Percentiles rank a stretch among this genome's conserved stretches.
These are phyloP conservation scores for Tetragonisca angustula DNA, from an alignment of 2,888 invertebrate genomes.

Conservation along the genomic window DNA sequence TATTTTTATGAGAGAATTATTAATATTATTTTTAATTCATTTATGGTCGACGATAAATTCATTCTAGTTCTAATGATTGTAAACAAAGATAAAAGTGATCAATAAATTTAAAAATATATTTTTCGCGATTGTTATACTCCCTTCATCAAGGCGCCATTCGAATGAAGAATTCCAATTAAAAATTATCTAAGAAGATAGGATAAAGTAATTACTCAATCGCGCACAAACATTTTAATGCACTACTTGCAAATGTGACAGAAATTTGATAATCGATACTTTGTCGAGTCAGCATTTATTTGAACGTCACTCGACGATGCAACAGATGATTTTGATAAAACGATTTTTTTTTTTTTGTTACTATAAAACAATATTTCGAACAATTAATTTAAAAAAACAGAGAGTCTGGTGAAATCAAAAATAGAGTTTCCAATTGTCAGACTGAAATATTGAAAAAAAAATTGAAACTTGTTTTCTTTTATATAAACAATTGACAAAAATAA, in stretches of 20 bases:
- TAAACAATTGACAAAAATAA: neutral
- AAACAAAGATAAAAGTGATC: neutral
- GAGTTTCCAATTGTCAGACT: neutral
- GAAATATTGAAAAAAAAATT: neutral
- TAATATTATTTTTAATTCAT: neutral
- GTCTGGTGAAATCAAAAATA: neutral
- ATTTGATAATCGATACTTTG: neutral
- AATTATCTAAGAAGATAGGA: neutral
- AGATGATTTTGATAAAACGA: constrained; percentile 1
- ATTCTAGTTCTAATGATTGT: neutral
- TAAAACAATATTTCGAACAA: neutral
- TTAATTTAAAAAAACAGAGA: neutral
- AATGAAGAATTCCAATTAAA: neutral
- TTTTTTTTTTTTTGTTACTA: neutral
- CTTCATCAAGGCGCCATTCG: neutral
- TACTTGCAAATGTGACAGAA: neutral
- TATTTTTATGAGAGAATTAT: no score
- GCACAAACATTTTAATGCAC: neutral
- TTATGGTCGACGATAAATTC: neutral
- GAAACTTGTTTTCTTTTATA: neutral
- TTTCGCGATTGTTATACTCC: neutral
- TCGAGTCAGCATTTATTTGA: neutral
- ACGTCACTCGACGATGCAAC: constrained; percentile 5
- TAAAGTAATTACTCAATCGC: neutral
- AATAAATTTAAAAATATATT: neutral